Percentiles rank a stretch among this genome's conserved stretches.
Conservation (phyloP, 2,113 vertebrate genomes). For the Stigmatopora nigra region DNA sequence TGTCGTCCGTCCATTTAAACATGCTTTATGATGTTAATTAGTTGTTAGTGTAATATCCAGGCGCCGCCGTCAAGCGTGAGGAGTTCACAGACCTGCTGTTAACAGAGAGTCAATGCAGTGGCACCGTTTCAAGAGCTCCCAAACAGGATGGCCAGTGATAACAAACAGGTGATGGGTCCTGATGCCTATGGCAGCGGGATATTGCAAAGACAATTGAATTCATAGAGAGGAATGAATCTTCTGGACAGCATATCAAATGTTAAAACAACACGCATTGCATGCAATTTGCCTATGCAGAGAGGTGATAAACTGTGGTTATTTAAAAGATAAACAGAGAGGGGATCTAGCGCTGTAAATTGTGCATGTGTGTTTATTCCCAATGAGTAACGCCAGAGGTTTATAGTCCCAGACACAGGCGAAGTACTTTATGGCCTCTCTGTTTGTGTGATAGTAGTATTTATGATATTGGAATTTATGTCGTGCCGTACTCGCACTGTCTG, state of each 20-base stretch:
- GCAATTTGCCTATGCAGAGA: slow-evolving; percentile 60
- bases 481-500: slow-evolving; percentile 44
- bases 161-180: slow-evolving; percentile 70
- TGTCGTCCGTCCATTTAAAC: slow-evolving; percentile 64
- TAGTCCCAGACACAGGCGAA: slow-evolving; percentile 59
- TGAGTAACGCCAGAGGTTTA: slow-evolving; percentile 66
- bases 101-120: slow-evolving; percentile 62
- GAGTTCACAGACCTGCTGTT: slow-evolving; percentile 72
- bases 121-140: slow-evolving; percentile 66
- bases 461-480: slow-evolving; percentile 65
- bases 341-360: slow-evolving; percentile 60
- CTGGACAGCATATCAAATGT: slow-evolving; percentile 69
- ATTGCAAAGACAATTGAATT: slow-evolving; percentile 74
- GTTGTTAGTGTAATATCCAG: slow-evolving; percentile 70
- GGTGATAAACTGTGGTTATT: slow-evolving; percentile 68
- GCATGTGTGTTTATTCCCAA: slow-evolving; percentile 60
- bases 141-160: slow-evolving; percentile 69
- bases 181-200: slow-evolving; percentile 67
- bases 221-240: slow-evolving; percentile 69
- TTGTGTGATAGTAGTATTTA: slow-evolving; percentile 66
- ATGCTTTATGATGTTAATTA: slow-evolving; percentile 79
- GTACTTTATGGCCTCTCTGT: slow-evolving; percentile 61
- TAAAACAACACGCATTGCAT: slow-evolving; percentile 64
- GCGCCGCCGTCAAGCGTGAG: slow-evolving; percentile 65
- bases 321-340: slow-evolving; percentile 69